Percentiles rank a stretch among this genome's conserved stretches.
Evolutionary conservation across 2,888 invertebrate species (phyloP).

Genomic region (Scrobipalpa costella): DNA sequence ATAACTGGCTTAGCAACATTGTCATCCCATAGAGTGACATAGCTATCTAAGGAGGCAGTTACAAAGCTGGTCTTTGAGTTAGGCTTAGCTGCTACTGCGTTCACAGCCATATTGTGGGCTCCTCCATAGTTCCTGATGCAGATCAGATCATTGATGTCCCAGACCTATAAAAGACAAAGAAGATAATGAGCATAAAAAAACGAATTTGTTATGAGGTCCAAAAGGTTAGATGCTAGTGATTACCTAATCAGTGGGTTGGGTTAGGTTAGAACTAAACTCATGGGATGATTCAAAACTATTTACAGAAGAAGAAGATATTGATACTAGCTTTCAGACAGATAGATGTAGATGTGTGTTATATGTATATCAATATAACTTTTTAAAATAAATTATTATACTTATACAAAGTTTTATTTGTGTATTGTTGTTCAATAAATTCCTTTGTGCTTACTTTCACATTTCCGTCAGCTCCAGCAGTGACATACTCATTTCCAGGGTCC

Average conservation of each 20-base stretch:
- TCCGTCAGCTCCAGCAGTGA: conserved; percentile 73
- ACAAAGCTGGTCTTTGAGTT: conserved; percentile 70
- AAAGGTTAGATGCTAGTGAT: too few relatives aligned
- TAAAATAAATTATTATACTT: too few relatives aligned
- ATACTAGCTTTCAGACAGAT: background rate
- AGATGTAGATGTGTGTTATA: background rate
- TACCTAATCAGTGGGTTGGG: too few relatives aligned
- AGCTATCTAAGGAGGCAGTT: conserved; percentile 78
- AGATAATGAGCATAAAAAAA: background rate
- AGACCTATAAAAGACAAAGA: conserved; percentile 58
- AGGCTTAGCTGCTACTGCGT: conserved; percentile 74
- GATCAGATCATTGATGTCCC: conserved; percentile 73
- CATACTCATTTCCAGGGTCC: conserved; percentile 57
- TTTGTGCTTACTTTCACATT: conserved; percentile 62
- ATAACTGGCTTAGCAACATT: conserved; percentile 56
- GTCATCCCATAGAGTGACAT: conserved; percentile 80
- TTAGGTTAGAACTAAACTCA: too few relatives aligned
- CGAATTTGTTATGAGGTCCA: too few relatives aligned
- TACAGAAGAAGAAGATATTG: too few relatives aligned
- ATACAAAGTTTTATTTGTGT: too few relatives aligned
- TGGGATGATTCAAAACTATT: background rate
- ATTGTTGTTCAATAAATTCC: too few relatives aligned
- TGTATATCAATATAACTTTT: background rate
- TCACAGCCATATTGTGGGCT: conserved; percentile 72
- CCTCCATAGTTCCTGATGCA: conserved; percentile 69